Base-by-base conservation (phyloP, 2,797 vertebrate genomes). In the Malurus splendens region DNA sequence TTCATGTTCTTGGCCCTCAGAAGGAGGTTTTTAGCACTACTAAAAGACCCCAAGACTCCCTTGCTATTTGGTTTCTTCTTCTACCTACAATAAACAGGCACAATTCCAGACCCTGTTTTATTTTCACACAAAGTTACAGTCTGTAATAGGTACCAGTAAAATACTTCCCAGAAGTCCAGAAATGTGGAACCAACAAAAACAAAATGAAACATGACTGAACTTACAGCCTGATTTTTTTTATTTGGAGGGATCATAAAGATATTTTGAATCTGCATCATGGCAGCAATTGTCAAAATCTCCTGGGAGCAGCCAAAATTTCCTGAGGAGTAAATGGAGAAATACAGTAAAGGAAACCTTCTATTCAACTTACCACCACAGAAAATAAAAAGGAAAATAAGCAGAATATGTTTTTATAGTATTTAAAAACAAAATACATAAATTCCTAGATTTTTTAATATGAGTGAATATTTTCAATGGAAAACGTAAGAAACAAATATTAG, bases 181-280 rank as follows among this genome's bases (percentile, higher is more conserved):
- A 68, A 81, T 5, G 14, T 13, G 27, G 18, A 71, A 52, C 10
- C 17, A 67, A 64, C 42, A 54, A 36, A 61, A 20, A 41, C 16
- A 64, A 90, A 75, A 48, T 1, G 13, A 59, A 51, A 60, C 41
- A 7, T 1, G 1, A 77, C 6, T 36, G 52, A 90, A 98, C 99
- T 98, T 95, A 99, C 99, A 20, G 99, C 98, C 78, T 97, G 97
- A 86, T 97, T 97, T 97, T 99, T 99, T 95, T 99, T 98, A 97
- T 98, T 99, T 86, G 98, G 96, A 28, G 98, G 98, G 55, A 98
- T 94, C 28, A 98, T 80, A 91, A 99, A 99, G 78, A 99, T 96
- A 92, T 99, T 99, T 95, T 99, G 99, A 95, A 99, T 99, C 96
- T 99, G 99, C 99, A 99, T 99, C 99, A 99, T 99, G 65, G 99